phyloP scores from a whole-genome alignment of 2,797 vertebrate species.

The Galagoides demidoff region DNA sequence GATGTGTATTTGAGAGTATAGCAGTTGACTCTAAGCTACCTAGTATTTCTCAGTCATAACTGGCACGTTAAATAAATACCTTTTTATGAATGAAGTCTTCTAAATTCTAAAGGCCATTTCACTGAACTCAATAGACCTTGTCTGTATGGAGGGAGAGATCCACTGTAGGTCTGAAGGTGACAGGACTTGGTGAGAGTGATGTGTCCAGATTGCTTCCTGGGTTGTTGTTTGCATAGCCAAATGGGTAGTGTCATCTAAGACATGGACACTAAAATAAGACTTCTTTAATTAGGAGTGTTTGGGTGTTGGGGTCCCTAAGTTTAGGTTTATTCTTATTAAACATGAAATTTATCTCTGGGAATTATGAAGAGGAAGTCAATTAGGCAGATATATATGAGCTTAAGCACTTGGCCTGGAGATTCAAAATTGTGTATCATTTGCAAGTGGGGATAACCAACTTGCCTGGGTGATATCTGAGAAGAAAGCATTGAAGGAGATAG shows the following conservation, averaged over 20 bases:
- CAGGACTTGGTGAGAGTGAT: background rate
- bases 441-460: background rate
- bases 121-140: background rate
- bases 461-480: background rate
- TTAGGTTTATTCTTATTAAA: background rate
- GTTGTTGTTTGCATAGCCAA: background rate
- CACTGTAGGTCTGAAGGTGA: background rate
- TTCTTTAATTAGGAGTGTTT: background rate
- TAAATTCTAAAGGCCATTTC: conserved; percentile 8
- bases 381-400: background rate
- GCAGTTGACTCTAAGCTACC: conserved; percentile 5
- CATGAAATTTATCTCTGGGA: background rate
- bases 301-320: background rate
- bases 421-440: background rate
- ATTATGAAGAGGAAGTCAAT: background rate
- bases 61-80: background rate
- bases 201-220: background rate
- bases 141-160: background rate
- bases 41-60: background rate
- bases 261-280: background rate
- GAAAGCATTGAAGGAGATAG: background rate
- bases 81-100: background rate
- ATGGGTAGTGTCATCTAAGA: background rate
- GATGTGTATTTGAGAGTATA: background rate
- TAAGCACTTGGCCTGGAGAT: background rate